A percentile compares a stretch with the other conserved stretches of the same genome.
phyloP scores from a whole-genome alignment of 2,888 invertebrate genomes.

The Nesidiocoris tenuis region DNA sequence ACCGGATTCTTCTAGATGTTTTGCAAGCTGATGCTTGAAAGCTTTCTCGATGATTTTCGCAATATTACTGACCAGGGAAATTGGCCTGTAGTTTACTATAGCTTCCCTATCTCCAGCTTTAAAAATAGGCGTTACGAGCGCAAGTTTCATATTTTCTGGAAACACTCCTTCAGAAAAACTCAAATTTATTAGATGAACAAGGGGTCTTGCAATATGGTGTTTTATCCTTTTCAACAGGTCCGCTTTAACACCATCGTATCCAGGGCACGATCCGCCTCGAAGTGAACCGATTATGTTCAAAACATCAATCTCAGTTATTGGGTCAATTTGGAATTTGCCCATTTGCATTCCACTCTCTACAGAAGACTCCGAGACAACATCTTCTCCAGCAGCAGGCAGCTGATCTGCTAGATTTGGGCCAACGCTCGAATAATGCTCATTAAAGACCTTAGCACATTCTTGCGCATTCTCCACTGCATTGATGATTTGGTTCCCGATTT shows the following conservation, averaged over 20 bases:
- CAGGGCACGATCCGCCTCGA: neutral
- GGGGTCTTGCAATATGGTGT: neutral
- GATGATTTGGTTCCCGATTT: neutral
- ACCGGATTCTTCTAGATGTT: neutral
- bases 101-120: neutral
- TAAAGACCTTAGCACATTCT: neutral
- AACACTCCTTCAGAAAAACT: neutral
- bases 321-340: neutral
- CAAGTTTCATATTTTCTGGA: neutral
- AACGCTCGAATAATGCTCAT: neutral
- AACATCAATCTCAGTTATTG: neutral
- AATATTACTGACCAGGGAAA: no score
- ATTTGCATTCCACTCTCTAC: neutral
- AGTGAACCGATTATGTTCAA: neutral
- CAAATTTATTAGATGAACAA: neutral
- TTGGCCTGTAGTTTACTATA: neutral
- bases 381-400: neutral
- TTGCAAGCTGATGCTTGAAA: neutral
- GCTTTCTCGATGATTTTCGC: no score
- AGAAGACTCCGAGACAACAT: neutral
- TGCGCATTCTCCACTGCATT: neutral
- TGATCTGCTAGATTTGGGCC: neutral
- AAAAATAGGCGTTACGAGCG: neutral
- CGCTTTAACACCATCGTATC: neutral
- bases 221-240: neutral